Percentiles rank a stretch among this genome's conserved stretches.
Evolutionary conservation across 1,140 invertebrate species (phyloP).

Genomic region (Drosophila pruinosa): DNA sequence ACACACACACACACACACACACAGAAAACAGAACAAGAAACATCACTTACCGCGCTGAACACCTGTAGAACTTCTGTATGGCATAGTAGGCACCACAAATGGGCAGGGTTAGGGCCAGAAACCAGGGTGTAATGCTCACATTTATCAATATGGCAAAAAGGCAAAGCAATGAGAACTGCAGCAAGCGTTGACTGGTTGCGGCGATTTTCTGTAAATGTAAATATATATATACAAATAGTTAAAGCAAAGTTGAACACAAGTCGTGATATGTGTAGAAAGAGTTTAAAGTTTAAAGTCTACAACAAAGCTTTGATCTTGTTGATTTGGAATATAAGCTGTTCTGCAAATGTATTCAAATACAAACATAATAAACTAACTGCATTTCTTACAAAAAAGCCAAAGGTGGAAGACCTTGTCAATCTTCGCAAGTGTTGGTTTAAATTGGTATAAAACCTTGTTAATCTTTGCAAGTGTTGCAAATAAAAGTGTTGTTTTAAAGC

Average conservation of each 20-base stretch:
- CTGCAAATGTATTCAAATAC: no score
- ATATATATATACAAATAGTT: slow-evolving; percentile 19
- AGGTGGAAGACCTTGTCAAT: no score
- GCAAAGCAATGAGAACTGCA: slow-evolving; percentile 89
- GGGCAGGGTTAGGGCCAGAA: slow-evolving; percentile 87
- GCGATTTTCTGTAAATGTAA: slow-evolving; percentile 87
- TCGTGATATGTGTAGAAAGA: no score
- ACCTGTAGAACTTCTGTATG: slow-evolving; percentile 89
- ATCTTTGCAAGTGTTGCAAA: no score
- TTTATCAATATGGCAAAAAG: slow-evolving; percentile 89
- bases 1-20: not conserved
- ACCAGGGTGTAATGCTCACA: slow-evolving; percentile 88
- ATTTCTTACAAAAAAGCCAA: no score
- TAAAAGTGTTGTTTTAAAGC: not conserved
- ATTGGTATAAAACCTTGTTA: no score
- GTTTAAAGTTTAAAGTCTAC: no score
- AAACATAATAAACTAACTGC: no score
- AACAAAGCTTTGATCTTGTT: no score
- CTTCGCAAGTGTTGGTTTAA: no score
- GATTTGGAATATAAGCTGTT: no score
- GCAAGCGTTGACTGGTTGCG: slow-evolving; percentile 88
- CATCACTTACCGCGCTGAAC: slow-evolving; percentile 86
- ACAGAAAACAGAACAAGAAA: not conserved
- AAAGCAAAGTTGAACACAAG: no score
- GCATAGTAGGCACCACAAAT: slow-evolving; percentile 87